Conservation (phyloP, 2,113 vertebrate genomes). For the Symphodus melops region DNA sequence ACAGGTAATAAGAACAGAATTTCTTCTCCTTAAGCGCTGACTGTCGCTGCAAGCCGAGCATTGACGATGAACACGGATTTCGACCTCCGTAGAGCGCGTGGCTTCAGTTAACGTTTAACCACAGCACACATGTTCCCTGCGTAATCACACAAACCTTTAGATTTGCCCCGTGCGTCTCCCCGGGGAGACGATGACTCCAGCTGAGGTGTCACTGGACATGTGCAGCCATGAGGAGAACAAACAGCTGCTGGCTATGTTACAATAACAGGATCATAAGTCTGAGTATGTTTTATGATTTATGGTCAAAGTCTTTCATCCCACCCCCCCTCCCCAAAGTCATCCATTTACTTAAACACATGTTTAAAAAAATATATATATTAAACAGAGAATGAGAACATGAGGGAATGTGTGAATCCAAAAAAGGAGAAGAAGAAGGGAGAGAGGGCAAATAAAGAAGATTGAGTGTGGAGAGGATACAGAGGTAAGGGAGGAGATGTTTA, state of each 20-base stretch:
- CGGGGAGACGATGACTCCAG: not conserved
- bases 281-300: not conserved
- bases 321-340: too few relatives aligned
- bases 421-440: not conserved
- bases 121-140: conserved; percentile 19
- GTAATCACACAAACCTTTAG: conserved; percentile 24
- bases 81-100: conserved; percentile 22
- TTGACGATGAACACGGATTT: too few relatives aligned
- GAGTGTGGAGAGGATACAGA: not conserved
- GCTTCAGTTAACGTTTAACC: conserved; percentile 56
- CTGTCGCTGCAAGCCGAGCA: too few relatives aligned
- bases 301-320: not conserved
- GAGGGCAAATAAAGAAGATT: not conserved
- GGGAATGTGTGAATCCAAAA: too few relatives aligned
- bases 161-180: conserved; percentile 3
- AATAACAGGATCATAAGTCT: not conserved
- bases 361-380: not conserved
- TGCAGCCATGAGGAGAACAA: not conserved
- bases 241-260: not conserved
- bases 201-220: not conserved
- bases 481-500: not conserved
- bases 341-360: not conserved
- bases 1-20: conserved; percentile 20
- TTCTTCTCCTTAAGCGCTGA: too few relatives aligned
- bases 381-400: rapidly evolving